A percentile compares a stretch with the other conserved stretches of the same genome.
Conservation (phyloP, 2,888 invertebrate species). For the Parasteatoda lunata region DNA sequence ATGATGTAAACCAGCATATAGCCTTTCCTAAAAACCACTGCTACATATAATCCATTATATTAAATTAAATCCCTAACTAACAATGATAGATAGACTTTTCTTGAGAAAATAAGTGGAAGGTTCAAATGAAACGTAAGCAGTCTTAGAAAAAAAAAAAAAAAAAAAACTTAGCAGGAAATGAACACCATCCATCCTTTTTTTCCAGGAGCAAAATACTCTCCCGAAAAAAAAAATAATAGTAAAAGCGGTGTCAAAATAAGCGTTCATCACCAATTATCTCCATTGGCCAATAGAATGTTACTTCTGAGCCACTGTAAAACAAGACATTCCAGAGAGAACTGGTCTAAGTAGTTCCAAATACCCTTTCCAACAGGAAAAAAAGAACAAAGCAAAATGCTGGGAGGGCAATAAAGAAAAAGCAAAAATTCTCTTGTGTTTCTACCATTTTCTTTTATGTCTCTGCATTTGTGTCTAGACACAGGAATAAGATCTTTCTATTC, state of each 20-base stretch:
- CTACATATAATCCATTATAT: no score
- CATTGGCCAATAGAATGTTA: conserved; percentile 38
- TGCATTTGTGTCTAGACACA: conserved; percentile 14
- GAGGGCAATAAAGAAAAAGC: conserved; percentile 6
- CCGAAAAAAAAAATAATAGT: neutral
- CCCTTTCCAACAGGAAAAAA: neutral
- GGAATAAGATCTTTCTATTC: conserved; percentile 17
- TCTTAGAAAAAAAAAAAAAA: neutral
- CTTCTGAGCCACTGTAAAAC: conserved; percentile 27
- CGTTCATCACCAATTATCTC: conserved; percentile 50
- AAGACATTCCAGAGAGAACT: conserved; percentile 10
- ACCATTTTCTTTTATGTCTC: conserved; percentile 22
- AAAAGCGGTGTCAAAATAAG: conserved; percentile 16
- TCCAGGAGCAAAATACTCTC: neutral
- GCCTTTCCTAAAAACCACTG: no score
- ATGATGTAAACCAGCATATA: no score
- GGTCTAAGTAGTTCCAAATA: conserved; percentile 17
- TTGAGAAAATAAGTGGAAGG: no score
- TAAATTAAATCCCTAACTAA: no score
- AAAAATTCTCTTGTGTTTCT: conserved; percentile 9
- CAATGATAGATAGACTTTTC: no score
- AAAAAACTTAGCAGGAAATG: conserved; percentile 36
- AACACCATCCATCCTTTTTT: conserved; percentile 31
- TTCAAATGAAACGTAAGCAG: no score
- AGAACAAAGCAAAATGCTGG: neutral